Evolutionary conservation across 2,113 vertebrate genomes (phyloP).

Genomic region (Rhea americana): DNA sequence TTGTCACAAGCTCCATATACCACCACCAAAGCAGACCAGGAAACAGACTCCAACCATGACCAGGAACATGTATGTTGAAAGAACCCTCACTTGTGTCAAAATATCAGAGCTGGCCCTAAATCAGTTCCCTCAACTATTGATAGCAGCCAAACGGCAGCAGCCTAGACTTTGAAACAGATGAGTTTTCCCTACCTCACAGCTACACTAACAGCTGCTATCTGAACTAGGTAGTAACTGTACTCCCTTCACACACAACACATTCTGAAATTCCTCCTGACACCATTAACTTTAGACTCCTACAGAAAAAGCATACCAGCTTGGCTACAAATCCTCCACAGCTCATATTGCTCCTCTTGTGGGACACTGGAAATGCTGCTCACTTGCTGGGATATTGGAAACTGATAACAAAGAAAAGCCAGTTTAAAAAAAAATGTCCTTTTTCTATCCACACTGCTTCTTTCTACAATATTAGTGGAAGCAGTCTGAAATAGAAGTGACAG

Average conservation of each 20-base stretch:
- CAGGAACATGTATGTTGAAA: not conserved
- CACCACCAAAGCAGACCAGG: not conserved
- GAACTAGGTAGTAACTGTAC: not conserved
- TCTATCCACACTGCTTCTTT: not conserved
- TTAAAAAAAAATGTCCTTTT: not conserved
- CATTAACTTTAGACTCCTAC: accelerated
- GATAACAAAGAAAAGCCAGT: not conserved
- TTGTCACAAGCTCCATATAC: not conserved
- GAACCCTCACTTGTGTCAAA: not conserved
- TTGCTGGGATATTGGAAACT: not conserved
- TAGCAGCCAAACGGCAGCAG: not conserved
- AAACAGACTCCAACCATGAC: accelerated
- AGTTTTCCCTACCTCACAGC: not conserved
- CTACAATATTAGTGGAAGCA: not conserved
- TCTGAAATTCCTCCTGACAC: not conserved
- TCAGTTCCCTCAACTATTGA: no score
- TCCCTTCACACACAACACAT: not conserved
- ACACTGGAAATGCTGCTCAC: not conserved
- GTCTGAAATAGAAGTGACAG: accelerated
- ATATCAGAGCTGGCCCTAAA: not conserved
- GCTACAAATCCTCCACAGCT: not conserved
- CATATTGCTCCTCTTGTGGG: not conserved
- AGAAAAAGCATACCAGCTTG: not conserved
- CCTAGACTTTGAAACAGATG: not conserved
- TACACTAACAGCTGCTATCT: not conserved